Evolutionary conservation across 2,888 invertebrate species (phyloP).

Genomic region (Unio delphinus): DNA sequence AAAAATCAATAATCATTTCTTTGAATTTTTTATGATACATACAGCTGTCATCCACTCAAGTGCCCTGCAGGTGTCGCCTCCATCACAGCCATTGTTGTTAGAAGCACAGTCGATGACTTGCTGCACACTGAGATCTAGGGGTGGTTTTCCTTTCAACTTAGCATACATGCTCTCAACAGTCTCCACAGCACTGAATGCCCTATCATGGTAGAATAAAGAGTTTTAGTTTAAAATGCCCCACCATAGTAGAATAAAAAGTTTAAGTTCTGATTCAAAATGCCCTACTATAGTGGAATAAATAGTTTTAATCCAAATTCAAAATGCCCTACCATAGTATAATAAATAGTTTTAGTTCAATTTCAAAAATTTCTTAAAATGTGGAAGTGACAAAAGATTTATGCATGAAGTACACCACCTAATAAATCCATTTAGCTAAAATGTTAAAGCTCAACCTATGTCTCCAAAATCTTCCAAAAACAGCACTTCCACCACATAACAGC

Average conservation of each 20-base stretch:
- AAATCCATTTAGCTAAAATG: too few species aligned
- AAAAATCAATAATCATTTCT: too few species aligned
- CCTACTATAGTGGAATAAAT: constrained; percentile 65
- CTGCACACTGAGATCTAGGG: constrained; percentile 82
- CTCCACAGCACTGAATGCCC: constrained; percentile 85
- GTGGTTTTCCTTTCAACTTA: constrained; percentile 76
- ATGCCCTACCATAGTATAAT: constrained; percentile 75
- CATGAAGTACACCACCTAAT: too few species aligned
- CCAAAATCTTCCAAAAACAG: too few species aligned
- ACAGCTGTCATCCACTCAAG: constrained; percentile 80
- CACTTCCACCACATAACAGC: too few species aligned
- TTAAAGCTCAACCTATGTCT: too few species aligned
- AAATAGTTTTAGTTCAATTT: not conserved
- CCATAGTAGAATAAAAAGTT: constrained; percentile 6
- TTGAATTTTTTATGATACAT: constrained; percentile 7
- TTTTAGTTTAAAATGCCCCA: constrained; percentile 77
- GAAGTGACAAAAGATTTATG: not conserved
- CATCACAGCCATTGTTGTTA: constrained; percentile 82
- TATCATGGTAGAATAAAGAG: constrained; percentile 22
- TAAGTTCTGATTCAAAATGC: constrained; percentile 75
- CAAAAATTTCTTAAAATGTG: not conserved
- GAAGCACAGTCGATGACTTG: constrained; percentile 87
- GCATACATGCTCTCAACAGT: constrained; percentile 85
- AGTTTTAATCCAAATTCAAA: constrained; percentile 73
- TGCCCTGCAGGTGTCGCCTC: constrained; percentile 86